Evolutionary conservation across 1,140 invertebrate species (phyloP).

Genomic region (Nylanderia fulva): DNA sequence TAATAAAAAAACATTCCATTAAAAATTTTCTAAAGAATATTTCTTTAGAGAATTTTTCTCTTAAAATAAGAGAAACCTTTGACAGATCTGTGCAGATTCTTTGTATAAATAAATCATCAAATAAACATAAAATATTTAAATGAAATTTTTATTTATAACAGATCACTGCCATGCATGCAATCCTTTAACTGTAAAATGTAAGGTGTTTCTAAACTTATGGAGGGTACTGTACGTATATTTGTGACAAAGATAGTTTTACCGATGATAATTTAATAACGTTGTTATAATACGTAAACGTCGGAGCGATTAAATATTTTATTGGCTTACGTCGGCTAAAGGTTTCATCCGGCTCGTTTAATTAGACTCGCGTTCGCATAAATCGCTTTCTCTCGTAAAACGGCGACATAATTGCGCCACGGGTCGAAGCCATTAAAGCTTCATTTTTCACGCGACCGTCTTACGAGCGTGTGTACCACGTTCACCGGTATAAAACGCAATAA

Average conservation of each 20-base stretch:
- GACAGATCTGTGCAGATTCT: too few species aligned
- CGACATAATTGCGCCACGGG: constrained; percentile 25
- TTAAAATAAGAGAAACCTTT: too few species aligned
- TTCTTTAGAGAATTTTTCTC: too few species aligned
- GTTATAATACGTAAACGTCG: neutral
- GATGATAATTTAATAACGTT: neutral
- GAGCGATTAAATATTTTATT: neutral
- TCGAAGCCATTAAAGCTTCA: constrained; percentile 46
- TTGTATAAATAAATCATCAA: too few species aligned
- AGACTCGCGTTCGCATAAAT: constrained; percentile 22
- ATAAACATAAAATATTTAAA: too few species aligned
- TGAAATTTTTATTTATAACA: too few species aligned
- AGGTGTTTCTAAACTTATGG: too few species aligned
- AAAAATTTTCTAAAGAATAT: too few species aligned
- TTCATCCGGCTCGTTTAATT: constrained; percentile 31
- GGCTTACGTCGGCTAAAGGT: neutral
- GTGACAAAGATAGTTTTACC: neutral
- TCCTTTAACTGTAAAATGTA: too few species aligned
- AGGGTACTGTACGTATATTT: neutral
- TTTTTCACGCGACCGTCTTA: constrained; percentile 39
- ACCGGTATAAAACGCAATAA: constrained; percentile 40
- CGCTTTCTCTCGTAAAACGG: neutral
- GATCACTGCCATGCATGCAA: too few species aligned
- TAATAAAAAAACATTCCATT: too few species aligned
- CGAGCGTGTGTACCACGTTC: neutral